Evolutionary conservation across 2,888 invertebrate genomes (phyloP), one percentile per base, ranked within the genome.

Genomic region (Microctonus aethiopoides): DNA sequence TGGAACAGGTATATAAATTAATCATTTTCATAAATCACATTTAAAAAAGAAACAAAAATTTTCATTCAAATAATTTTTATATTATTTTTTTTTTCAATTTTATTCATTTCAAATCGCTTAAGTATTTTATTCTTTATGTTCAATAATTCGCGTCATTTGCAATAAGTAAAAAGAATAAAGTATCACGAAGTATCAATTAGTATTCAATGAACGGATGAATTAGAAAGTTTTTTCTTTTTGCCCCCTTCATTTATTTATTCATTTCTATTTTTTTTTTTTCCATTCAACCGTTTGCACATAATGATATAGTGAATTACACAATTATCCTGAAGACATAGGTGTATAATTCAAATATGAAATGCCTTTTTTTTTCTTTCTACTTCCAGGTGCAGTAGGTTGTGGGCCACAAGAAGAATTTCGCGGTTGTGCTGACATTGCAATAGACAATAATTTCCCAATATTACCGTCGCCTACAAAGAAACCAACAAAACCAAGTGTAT

Each of bases 351-450:
- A 7, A 16, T 46, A 46, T 46, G 36, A 39, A 70, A 60, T 41
- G 67, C 63, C 22, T 39, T 11, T 11, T 39, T 39, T 39, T 13
- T 46, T 46, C 4, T 3, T 6, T 29, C 68, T 29, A 67, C 62
- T 72, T 60, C 10, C 90, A 59, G 94, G 93, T 36, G 92, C 92
- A 0, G 92, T 96, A 0, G 96, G 96, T 0, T 96, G 96, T 81
- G 96, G 96, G 0, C 93, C 93, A 0, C 96, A 96, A 83, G 96
- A 96, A 83, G 95, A 95, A 81, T 96, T 96, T 81, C 89, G 95
- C 22, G 93, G 94, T 0, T 95, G 95, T 77, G 92, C 95, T 0
- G 95, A 96, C 80, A 91, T 95, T 56, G 89, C 92, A 16, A 91
- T 96, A 46, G 91, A 91, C 1, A 91, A 91, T 69, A 85, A 87